Conservation (phyloP, 2,888 invertebrate species). For the Pseudococcus viburni region DNA sequence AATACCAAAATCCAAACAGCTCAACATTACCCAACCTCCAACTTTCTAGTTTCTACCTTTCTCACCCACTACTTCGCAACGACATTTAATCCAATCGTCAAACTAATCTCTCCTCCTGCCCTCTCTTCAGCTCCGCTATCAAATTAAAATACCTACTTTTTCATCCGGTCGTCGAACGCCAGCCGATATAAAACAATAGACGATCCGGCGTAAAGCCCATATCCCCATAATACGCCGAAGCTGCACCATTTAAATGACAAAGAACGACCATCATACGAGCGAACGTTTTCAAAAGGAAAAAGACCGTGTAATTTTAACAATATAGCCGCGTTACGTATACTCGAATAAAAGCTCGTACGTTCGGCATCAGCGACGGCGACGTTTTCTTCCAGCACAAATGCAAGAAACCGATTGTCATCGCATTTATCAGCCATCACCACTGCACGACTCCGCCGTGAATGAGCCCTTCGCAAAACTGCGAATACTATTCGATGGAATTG, state of each 20-base stretch:
- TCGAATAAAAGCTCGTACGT: constrained; percentile 61
- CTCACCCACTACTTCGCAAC: no score
- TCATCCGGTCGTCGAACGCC: constrained; percentile 51
- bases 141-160: constrained; percentile 45
- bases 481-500: not conserved
- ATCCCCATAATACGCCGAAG: constrained; percentile 62
- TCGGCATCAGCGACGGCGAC: not conserved
- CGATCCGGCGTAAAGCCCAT: constrained; percentile 28
- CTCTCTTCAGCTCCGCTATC: not conserved
- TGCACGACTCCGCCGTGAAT: not conserved
- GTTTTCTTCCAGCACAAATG: constrained; percentile 24
- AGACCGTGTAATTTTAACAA: constrained; percentile 66
- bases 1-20: no score
- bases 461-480: not conserved
- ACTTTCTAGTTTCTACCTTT: no score
- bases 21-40: no score
- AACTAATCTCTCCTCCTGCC: not conserved
- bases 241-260: constrained; percentile 65
- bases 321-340: constrained; percentile 63
- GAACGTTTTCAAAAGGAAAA: constrained; percentile 64
- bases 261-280: constrained; percentile 62
- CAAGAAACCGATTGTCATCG: constrained; percentile 57
- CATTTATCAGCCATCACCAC: constrained; percentile 53
- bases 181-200: constrained; percentile 63
- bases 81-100: not conserved